Conservation (phyloP, 2,113 vertebrate genomes). For the Xyrauchen texanus region DNA sequence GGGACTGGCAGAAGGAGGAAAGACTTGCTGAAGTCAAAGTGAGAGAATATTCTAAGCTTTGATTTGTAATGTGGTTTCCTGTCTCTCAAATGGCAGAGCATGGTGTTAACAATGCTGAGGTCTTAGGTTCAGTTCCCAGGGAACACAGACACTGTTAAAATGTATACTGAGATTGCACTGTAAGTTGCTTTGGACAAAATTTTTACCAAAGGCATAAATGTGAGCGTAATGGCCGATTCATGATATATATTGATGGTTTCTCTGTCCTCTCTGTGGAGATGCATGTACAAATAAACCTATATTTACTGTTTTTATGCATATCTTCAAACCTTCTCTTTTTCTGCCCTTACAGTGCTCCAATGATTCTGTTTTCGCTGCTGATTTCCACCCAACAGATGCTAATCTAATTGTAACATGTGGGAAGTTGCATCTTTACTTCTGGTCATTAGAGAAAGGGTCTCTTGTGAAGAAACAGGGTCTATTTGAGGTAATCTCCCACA, state of each 20-base stretch:
- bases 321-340: not conserved
- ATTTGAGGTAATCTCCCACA: conserved; percentile 83
- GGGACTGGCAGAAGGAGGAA: conserved; percentile 98
- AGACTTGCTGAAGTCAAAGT: conserved; percentile 94
- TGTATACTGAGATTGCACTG: too few relatives aligned
- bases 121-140: too few relatives aligned
- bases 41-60: not conserved
- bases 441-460: conserved; percentile 88
- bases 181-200: too few relatives aligned
- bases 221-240: too few relatives aligned
- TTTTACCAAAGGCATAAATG: too few relatives aligned
- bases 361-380: conserved; percentile 90
- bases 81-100: too few relatives aligned
- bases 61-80: too few relatives aligned
- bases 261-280: too few relatives aligned
- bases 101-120: too few relatives aligned
- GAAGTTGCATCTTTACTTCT: conserved; percentile 97
- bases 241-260: too few relatives aligned
- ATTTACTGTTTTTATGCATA: not conserved
- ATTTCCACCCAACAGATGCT: conserved; percentile 97
- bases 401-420: conserved; percentile 94
- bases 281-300: not conserved
- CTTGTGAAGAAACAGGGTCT: conserved; percentile 95
- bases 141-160: too few relatives aligned
- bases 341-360: conserved; percentile 84